Conservation (phyloP, 2,113 vertebrate species). For the Garra rufa region DNA sequence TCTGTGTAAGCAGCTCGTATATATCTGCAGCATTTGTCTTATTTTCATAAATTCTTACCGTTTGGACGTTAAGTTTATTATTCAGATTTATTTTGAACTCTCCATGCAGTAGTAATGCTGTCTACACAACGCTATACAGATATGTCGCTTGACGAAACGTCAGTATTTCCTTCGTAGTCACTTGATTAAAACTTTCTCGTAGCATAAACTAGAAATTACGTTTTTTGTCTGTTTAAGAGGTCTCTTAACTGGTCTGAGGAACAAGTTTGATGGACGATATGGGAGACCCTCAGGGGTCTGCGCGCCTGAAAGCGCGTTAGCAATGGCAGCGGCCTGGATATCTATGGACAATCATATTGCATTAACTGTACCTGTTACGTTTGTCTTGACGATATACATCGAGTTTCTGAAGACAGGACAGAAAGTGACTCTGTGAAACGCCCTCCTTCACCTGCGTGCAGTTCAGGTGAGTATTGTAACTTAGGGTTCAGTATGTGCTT, state of each 20-base stretch:
- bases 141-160: constrained; percentile 19
- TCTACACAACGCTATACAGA: constrained; percentile 42
- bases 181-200: background rate
- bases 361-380: background rate
- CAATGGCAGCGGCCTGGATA: constrained; percentile 44
- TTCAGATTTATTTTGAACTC: constrained; percentile 16
- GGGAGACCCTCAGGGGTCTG: constrained; percentile 27
- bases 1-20: constrained; percentile 63
- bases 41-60: background rate
- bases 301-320: constrained; percentile 1
- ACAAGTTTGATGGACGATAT: constrained; percentile 18
- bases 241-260: background rate
- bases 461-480: constrained; percentile 5
- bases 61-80: background rate
- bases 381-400: background rate
- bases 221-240: background rate
- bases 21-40: constrained; percentile 51
- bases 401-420: background rate
- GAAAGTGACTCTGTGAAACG: background rate
- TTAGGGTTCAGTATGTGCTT: no score
- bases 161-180: background rate
- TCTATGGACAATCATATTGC: background rate
- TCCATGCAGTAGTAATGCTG: constrained; percentile 13
- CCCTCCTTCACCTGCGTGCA: no score
- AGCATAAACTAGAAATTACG: background rate